These are phyloP conservation scores for Lepas anatifera DNA, from an alignment of 2,888 invertebrate species.

Conservation along the genomic window DNA sequence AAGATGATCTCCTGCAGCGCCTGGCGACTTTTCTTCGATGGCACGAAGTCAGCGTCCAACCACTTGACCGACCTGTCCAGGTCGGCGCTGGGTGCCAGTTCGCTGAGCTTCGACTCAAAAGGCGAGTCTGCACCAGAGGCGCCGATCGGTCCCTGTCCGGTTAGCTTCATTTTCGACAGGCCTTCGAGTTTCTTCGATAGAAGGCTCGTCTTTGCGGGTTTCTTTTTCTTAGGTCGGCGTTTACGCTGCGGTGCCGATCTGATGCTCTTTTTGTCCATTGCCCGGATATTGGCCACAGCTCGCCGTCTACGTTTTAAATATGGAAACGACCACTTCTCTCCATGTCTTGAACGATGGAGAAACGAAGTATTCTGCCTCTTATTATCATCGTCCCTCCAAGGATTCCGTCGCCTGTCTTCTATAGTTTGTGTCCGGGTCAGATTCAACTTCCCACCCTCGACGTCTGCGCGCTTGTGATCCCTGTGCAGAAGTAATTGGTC, in stretches of 20 bases:
- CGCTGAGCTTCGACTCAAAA: not conserved
- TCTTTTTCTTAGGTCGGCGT: not conserved
- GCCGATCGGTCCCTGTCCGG: not conserved
- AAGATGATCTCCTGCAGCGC: conserved; percentile 3
- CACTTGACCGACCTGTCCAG: not conserved
- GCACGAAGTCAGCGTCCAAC: not conserved
- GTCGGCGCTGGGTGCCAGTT: not conserved
- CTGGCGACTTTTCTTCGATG: not conserved
- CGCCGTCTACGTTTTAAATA: too few species aligned
- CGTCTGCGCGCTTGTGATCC: not conserved
- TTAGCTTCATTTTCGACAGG: not conserved
- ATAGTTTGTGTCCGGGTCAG: too few species aligned
- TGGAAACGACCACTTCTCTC: too few species aligned
- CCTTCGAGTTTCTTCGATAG: not conserved
- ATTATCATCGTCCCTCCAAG: too few species aligned
- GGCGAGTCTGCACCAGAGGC: not conserved
- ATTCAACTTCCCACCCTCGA: too few species aligned
- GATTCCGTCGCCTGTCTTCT: too few species aligned
- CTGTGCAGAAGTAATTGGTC: too few species aligned
- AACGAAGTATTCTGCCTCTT: too few species aligned
- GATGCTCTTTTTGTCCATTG: too few species aligned
- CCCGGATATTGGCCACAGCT: too few species aligned
- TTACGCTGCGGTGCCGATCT: not conserved
- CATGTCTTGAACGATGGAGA: too few species aligned
- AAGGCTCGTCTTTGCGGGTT: not conserved